Conservation (phyloP, 2,113 vertebrate species). For the Nasalis larvatus region DNA sequence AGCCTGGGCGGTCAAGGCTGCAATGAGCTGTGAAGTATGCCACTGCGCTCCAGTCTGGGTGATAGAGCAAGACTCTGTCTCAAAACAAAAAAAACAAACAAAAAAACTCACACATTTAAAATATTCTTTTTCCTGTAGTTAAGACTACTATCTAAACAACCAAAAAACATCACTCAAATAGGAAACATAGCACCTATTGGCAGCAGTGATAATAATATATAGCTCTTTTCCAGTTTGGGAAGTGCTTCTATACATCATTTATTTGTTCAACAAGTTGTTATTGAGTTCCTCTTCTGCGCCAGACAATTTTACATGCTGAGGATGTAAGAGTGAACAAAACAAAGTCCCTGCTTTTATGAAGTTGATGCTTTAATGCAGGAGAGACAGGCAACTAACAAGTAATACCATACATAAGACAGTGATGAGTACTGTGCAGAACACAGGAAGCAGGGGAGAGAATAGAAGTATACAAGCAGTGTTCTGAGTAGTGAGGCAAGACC, state of each 20-base stretch:
- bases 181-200: neutral
- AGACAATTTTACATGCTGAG: neutral
- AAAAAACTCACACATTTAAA: neutral
- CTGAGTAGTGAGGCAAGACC: neutral
- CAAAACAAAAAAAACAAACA: too few relatives aligned
- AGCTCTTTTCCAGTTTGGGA: neutral
- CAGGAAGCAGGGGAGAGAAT: neutral
- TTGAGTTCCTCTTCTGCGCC: neutral
- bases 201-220: neutral
- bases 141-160: neutral
- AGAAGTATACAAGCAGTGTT: neutral
- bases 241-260: neutral
- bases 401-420: neutral
- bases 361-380: neutral
- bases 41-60: too few relatives aligned
- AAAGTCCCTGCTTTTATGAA: neutral
- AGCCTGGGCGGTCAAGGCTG: too few relatives aligned
- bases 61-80: too few relatives aligned
- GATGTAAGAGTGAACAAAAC: neutral
- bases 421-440: neutral
- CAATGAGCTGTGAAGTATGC: too few relatives aligned
- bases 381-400: neutral
- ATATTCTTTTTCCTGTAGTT: constrained; percentile 27
- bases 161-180: neutral
- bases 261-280: neutral